A percentile compares a stretch with the other conserved stretches of the same genome.
Conservation (phyloP, 2,113 vertebrate genomes). For the Pomatostomus ruficeps region DNA sequence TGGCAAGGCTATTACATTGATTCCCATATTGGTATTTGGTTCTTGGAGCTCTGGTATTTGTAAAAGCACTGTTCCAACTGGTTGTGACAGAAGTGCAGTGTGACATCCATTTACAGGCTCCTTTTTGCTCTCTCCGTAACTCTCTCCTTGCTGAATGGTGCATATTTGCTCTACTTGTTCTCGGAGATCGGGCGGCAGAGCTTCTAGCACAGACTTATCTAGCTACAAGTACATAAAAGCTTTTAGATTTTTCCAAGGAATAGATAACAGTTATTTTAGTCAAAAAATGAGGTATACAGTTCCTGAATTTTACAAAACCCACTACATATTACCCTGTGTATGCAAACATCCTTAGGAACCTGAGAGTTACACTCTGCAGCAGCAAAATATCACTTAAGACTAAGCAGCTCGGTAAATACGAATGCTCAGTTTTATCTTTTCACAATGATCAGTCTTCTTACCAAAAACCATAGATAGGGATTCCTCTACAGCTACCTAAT, state of each 20-base stretch:
- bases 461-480: background rate
- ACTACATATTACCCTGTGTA: background rate
- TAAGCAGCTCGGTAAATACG: background rate
- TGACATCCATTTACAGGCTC: constrained; percentile 66
- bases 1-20: constrained; percentile 88
- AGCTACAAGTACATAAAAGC: constrained; percentile 68
- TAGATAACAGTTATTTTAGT: background rate
- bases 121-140: constrained; percentile 34
- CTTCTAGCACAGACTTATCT: constrained; percentile 90
- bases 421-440: background rate
- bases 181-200: constrained; percentile 86
- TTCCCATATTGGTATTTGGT: constrained; percentile 70
- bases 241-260: background rate
- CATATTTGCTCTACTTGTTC: constrained; percentile 87
- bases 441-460: background rate
- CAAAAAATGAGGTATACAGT: background rate
- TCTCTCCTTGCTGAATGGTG: constrained; percentile 68
- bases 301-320: background rate
- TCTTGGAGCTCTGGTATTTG: constrained; percentile 87
- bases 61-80: constrained; percentile 80
- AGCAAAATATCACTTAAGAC: background rate
- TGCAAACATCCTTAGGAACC: background rate
- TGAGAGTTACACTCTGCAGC: background rate
- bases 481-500: background rate
- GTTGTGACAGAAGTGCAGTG: constrained; percentile 57